Evolutionary conservation across 2,888 invertebrate genomes (phyloP).

Genomic region (Eupithecia subfuscata): DNA sequence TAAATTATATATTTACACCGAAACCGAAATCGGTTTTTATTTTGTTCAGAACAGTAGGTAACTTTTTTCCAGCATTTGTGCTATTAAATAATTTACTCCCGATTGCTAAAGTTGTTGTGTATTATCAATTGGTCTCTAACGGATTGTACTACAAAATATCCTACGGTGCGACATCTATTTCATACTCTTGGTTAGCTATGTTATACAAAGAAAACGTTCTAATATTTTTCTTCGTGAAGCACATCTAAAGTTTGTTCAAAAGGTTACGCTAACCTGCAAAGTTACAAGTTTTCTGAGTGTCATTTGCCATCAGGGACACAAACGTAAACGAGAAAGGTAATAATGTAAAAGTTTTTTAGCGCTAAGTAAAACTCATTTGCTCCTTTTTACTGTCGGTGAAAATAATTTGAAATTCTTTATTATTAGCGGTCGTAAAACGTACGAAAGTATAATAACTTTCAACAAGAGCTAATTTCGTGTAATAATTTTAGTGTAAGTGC

Average conservation of each 20-base stretch:
- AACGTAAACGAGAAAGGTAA: slow-evolving; percentile 35
- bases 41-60: no score
- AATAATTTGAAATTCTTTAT: slow-evolving; percentile 39
- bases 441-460: slow-evolving; percentile 29
- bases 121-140: background rate
- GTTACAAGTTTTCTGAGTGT: slow-evolving; percentile 34
- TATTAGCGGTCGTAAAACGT: slow-evolving; percentile 34
- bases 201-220: background rate
- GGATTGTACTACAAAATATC: background rate
- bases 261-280: slow-evolving; percentile 27
- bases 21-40: no score
- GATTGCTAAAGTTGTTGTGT: no score
- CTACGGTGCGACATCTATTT: background rate
- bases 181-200: background rate
- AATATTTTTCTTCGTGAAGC: slow-evolving; percentile 1
- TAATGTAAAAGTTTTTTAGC: slow-evolving; percentile 40
- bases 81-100: background rate
- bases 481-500: slow-evolving; percentile 23
- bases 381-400: slow-evolving; percentile 36
- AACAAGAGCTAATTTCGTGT: slow-evolving; percentile 31
- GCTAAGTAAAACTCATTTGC: slow-evolving; percentile 38
- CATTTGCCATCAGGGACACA: slow-evolving; percentile 37
- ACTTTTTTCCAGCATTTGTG: background rate
- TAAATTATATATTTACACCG: no score
- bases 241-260: slow-evolving; percentile 4